Base-by-base conservation (phyloP, 1,140 invertebrate species). In the Drosophila guanche region DNA sequence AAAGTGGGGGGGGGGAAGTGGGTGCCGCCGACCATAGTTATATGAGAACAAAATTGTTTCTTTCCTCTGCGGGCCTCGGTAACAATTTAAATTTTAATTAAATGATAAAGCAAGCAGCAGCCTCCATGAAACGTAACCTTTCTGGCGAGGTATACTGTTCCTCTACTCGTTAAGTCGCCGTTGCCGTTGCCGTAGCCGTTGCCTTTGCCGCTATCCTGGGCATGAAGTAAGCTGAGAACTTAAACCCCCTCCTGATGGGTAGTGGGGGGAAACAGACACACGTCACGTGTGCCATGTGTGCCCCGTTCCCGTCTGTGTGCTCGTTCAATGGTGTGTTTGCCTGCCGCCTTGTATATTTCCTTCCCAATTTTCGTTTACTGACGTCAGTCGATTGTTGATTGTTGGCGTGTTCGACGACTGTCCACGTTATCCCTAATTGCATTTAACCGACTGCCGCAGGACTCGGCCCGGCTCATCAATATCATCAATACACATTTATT, bases 381-480 rank as follows among this genome's bases (percentile, higher is more conserved):
- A 86, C 83, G 83, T 86, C 83, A 86, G 88, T 86, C 83, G 83
- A 86, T 86, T 88, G 83, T 86, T 88, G 83, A 83, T 78, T 86
- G 81, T 69, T 22, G 7, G 41, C 46, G 54, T 46, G 27, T 6
- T 52, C 29, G 52, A 16, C 29, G 52, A 16, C 29, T 20, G 16
- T 68, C 33, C 65, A 47, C 42, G 29, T 29, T 25, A 37, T 51
- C 33, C 65, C 67, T 78, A 85, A 88, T 85, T 86, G 51, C 58
- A 52, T 20, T 16, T n/a, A 47, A 37, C 40, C 56, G 37, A 63
- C 33, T 33, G 41, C 14, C 53, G 16, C 16, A 20, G n/a, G 55
- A 58, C 33, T 47, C 46, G 43, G 43, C 22, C 16, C 37, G 46
- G 20, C 77, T 78, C 78, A 88, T 85, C 80, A 69, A 76, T 81